Conservation (phyloP, 2,888 invertebrate genomes). For the Thalpophila matura region DNA sequence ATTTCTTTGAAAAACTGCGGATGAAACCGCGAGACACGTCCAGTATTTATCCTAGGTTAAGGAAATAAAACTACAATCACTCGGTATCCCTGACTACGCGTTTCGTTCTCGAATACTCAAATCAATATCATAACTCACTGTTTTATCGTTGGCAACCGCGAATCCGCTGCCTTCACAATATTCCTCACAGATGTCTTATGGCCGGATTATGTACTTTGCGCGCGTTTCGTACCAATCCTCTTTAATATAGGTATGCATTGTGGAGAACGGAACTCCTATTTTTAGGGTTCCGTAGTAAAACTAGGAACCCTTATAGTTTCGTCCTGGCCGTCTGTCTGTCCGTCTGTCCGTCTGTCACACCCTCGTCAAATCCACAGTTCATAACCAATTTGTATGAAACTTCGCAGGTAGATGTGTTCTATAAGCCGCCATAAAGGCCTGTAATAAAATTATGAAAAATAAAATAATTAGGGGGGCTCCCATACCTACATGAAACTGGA, state of each 20-base stretch:
- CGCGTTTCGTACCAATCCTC: conserved; percentile 24
- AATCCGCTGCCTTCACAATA: not conserved
- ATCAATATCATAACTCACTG: conserved; percentile 18
- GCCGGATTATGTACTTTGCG: conserved; percentile 28
- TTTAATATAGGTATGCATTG: conserved; percentile 18
- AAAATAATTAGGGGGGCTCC: too few species aligned
- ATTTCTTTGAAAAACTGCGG: too few species aligned
- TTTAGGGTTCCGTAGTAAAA: too few species aligned
- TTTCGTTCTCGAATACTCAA: conserved; percentile 8
- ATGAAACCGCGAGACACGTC: not conserved
- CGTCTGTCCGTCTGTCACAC: too few species aligned
- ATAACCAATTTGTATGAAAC: too few species aligned
- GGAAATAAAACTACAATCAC: conserved; percentile 12
- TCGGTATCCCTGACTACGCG: conserved; percentile 14
- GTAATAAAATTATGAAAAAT: too few species aligned
- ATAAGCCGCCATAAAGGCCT: too few species aligned
- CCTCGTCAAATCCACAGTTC: too few species aligned
- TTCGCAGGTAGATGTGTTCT: too few species aligned
- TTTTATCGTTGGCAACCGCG: conserved; percentile 1
- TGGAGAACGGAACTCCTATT: not conserved
- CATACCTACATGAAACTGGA: too few species aligned
- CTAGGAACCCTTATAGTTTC: too few species aligned
- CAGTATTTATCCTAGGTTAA: not conserved
- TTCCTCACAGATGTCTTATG: conserved; percentile 1
- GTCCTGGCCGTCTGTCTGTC: too few species aligned